A percentile compares a stretch with the other conserved stretches of the same genome.
These are phyloP conservation scores for Callipepla squamata DNA, from an alignment of 2,113 vertebrate genomes.

Conservation along the genomic window DNA sequence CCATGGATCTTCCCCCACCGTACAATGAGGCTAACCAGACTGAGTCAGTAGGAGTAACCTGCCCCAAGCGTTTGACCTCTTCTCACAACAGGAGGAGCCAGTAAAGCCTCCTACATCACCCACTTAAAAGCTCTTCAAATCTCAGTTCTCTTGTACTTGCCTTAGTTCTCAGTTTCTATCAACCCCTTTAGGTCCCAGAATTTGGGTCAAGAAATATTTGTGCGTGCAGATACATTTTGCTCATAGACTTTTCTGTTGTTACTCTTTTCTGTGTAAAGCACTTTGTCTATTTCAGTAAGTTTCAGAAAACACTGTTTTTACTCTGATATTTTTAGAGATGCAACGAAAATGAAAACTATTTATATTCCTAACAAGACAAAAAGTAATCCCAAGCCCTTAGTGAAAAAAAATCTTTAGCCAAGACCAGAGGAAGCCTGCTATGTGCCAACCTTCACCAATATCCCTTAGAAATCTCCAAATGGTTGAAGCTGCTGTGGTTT, in stretches of 20 bases:
- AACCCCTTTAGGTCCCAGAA: neutral
- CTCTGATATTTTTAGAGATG: neutral
- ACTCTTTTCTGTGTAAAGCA: neutral
- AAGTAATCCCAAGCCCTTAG: neutral
- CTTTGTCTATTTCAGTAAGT: neutral
- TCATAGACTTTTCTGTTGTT: neutral
- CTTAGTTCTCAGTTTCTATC: neutral
- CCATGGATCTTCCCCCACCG: accelerated
- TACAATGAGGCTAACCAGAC: neutral
- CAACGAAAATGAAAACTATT: neutral
- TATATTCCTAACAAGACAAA: neutral
- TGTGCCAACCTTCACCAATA: neutral
- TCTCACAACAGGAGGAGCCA: neutral
- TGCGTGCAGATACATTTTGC: neutral
- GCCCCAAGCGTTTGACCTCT: neutral
- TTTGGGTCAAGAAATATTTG: neutral
- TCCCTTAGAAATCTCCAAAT: conserved; percentile 20
- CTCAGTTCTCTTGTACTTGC: neutral
- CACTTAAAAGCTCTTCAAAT: neutral
- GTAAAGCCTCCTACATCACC: neutral
- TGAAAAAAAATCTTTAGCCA: neutral
- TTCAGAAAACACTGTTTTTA: neutral
- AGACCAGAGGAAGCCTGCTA: neutral
- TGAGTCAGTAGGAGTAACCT: neutral
- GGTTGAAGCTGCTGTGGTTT: neutral